Conservation (phyloP, 1,140 invertebrate genomes). For the Cherax quadricarinatus region DNA sequence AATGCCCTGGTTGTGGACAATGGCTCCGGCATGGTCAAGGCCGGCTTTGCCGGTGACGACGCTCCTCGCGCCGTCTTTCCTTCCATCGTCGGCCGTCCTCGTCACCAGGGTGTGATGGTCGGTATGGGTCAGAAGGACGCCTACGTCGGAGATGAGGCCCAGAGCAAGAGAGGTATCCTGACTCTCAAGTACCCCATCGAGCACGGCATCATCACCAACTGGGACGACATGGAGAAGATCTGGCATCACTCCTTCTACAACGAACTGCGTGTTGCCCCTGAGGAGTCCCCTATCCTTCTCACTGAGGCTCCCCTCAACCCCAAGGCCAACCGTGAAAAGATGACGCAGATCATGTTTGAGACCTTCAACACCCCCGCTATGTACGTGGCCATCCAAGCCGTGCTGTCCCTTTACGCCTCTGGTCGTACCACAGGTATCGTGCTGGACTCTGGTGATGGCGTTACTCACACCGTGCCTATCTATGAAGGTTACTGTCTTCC, state of each 20-base stretch:
- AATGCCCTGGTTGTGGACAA: slow-evolving; percentile 77
- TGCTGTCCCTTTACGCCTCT: slow-evolving; percentile 93
- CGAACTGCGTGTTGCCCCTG: slow-evolving; percentile 95
- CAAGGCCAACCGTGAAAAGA: slow-evolving; percentile 92
- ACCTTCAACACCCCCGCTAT: slow-evolving; percentile 95
- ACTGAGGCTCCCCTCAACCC: slow-evolving; percentile 93
- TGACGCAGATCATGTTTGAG: slow-evolving; percentile 96
- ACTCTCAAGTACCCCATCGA: slow-evolving; percentile 96
- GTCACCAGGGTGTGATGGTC: slow-evolving; percentile 89
- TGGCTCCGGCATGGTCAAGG: slow-evolving; percentile 84
- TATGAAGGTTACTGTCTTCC: slow-evolving; percentile 94
- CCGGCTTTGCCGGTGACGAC: slow-evolving; percentile 88
- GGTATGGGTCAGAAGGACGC: slow-evolving; percentile 96
- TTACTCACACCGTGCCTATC: slow-evolving; percentile 95
- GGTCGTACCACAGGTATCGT: slow-evolving; percentile 97
- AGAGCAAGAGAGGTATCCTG: slow-evolving; percentile 94
- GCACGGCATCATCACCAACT: slow-evolving; percentile 97
- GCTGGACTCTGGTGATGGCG: slow-evolving; percentile 94
- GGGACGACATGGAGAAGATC: slow-evolving; percentile 98
- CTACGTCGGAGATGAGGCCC: slow-evolving; percentile 95
- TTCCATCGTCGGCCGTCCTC: slow-evolving; percentile 81
- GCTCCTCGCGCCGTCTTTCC: slow-evolving; percentile 96
- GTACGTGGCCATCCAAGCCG: slow-evolving; percentile 95
- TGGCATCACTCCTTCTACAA: slow-evolving; percentile 98
- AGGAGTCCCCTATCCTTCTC: slow-evolving; percentile 93